A percentile compares a stretch with the other conserved stretches of the same genome.
Conservation (phyloP, 2,797 vertebrate species). For the Triplophysa bombifrons region DNA sequence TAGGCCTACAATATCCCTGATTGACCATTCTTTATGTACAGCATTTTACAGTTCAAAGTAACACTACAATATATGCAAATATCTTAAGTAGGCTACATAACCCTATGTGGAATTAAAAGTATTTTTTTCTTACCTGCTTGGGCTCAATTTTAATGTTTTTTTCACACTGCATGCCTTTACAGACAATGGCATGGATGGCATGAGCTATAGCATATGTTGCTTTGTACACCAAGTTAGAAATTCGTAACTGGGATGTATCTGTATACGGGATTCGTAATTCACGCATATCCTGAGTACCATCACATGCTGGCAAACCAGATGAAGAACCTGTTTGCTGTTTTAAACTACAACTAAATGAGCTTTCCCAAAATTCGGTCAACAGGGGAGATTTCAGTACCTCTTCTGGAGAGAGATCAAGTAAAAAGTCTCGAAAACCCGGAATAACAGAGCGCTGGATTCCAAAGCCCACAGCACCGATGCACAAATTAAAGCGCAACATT, state of each 20-base stretch:
- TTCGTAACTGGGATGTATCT: slow-evolving; percentile 69
- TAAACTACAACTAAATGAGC: slow-evolving; percentile 59
- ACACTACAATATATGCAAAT: too few species aligned
- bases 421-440: slow-evolving; percentile 68
- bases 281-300: slow-evolving; percentile 64
- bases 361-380: slow-evolving; percentile 70
- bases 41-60: background rate
- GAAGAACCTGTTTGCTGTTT: slow-evolving; percentile 36
- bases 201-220: slow-evolving; percentile 73
- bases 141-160: slow-evolving; percentile 56
- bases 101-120: too few species aligned
- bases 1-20: background rate
- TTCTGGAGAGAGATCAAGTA: slow-evolving; percentile 61
- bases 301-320: slow-evolving; percentile 48
- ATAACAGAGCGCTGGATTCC: slow-evolving; percentile 65
- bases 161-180: slow-evolving; percentile 61
- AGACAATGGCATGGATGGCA: slow-evolving; percentile 66
- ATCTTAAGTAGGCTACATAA: too few species aligned
- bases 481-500: slow-evolving; percentile 61
- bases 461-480: slow-evolving; percentile 68
- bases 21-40: background rate
- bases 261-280: slow-evolving; percentile 64
- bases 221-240: slow-evolving; percentile 75
- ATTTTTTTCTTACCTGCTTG: slow-evolving; percentile 58
- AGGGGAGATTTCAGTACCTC: slow-evolving; percentile 56